These are phyloP conservation scores for Zaprionus lineosus DNA, from an alignment of 2,888 invertebrate species.

Conservation along the genomic window DNA sequence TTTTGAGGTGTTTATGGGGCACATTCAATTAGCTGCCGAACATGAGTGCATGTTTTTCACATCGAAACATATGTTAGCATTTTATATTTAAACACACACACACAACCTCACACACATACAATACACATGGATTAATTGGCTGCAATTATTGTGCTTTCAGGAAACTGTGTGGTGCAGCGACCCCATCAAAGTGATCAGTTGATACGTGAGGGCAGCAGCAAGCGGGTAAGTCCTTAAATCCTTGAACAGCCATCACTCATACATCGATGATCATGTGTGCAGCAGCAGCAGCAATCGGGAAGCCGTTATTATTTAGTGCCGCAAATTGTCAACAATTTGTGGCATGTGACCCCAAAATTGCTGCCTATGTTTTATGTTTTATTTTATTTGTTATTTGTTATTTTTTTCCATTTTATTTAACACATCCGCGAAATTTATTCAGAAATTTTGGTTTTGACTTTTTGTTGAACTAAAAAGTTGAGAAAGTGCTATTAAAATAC, in stretches of 20 bases:
- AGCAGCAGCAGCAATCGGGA: neutral
- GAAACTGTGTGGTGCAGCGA: conserved; percentile 92
- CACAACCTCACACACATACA: no score
- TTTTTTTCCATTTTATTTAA: neutral
- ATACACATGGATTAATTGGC: neutral
- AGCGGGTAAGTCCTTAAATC: conserved; percentile 90
- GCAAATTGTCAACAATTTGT: conserved; percentile 39
- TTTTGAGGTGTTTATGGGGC: no score
- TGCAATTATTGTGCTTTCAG: no score
- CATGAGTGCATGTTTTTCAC: no score
- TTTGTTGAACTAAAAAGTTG: conserved; percentile 21
- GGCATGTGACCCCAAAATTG: no score
- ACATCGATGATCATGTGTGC: no score
- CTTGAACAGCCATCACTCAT: no score
- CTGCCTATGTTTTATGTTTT: conserved; percentile 32
- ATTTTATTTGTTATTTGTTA: conserved; percentile 12
- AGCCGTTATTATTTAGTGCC: no score
- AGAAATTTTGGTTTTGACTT: conserved; percentile 26
- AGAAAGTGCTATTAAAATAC: conserved; percentile 52
- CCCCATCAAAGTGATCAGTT: conserved; percentile 92
- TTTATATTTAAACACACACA: no score
- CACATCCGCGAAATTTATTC: conserved; percentile 38
- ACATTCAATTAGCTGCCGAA: no score
- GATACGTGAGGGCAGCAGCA: conserved; percentile 92
- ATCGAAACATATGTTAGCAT: no score